Evolutionary conservation across 2,797 vertebrate genomes (phyloP), one percentile per base, ranked within the genome.

Genomic region (Denticeps clupeoides): DNA sequence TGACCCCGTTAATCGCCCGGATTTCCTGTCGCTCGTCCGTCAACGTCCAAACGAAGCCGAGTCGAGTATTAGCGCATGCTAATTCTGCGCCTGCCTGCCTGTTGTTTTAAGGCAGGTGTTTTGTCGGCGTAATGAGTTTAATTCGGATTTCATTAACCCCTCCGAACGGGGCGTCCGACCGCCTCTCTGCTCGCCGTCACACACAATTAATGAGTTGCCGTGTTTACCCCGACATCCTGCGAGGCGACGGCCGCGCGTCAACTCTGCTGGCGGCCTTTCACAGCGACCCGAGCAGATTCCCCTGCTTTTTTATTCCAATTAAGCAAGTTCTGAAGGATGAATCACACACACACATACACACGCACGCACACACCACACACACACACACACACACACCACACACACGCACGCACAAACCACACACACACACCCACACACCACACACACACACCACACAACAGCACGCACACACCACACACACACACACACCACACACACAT

Each of bases 61-160:
- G 60, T 62, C 72, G 74, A 41, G 66, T 68, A 81, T 81, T 74
- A 78, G 73, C 77, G 72, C 72, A 40, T 51, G 70, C 73, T 78
- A 78, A 80, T 81, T 45, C 28, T 50, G 53, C 59, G 65, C 67
- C 56, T 71, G 54, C 69, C 75, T 72, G 58, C 72, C 56, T 71
- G 68, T 69, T 69, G 68, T 72, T 73, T 72, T 60, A 74, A 74
- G 69, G 72, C 79, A 81, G 80, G 76, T 84, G 80, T 79, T 78
- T 77, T 60, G 55, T 66, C 49, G 56, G 48, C 67, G 70, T 81
- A 82, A 81, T 79, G 75, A 74, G 68, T 77, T 79, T 75, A 71
- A 82, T 82, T 80, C 74, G 68, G 70, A 77, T 84, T 81, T 84
- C 80, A 84, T 84, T 83, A 85, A 84, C 78, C 79, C 64, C 43